Evolutionary conservation across 1,140 invertebrate genomes (phyloP).

Genomic region (Zaprionus africanus): DNA sequence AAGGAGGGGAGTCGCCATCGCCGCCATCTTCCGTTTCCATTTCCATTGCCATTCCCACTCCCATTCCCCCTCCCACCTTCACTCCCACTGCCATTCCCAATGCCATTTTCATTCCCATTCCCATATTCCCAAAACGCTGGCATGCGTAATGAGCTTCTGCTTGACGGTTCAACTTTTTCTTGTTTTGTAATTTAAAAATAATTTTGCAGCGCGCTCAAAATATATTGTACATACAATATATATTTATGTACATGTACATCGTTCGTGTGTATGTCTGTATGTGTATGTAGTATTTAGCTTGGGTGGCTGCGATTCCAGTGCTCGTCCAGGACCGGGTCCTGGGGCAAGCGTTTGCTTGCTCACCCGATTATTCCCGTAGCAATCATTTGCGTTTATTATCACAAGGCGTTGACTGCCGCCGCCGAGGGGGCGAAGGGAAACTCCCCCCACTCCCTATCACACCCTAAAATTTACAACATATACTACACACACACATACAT

Average conservation of each 20-base stretch:
- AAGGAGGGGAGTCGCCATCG: neutral
- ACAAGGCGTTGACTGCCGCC: conserved; percentile 57
- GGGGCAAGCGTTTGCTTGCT: conserved; percentile 54
- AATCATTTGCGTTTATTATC: conserved; percentile 79
- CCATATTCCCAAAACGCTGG: conserved; percentile 72
- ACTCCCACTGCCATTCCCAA: neutral
- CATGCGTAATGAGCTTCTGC: conserved; percentile 70
- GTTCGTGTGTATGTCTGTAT: neutral
- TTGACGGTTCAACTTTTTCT: conserved; percentile 55
- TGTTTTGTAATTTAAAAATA: conserved; percentile 77
- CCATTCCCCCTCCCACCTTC: neutral
- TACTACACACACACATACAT: conserved; percentile 5
- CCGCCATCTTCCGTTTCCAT: conserved; percentile 20
- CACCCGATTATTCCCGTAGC: conserved; percentile 71
- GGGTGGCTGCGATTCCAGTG: conserved; percentile 14
- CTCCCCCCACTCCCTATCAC: neutral
- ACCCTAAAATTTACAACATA: conserved; percentile 41
- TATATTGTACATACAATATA: conserved; percentile 5
- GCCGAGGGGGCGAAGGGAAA: conserved; percentile 11
- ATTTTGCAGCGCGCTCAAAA: conserved; percentile 57
- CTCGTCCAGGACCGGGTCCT: conserved; percentile 7
- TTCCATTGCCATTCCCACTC: neutral
- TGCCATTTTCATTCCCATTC: conserved; percentile 29
- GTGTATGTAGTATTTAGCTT: conserved; percentile 7
- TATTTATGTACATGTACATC: neutral